Evolutionary conservation across 2,888 invertebrate species (phyloP), one percentile per base, ranked within the genome.

Genomic region (Sesamia inferens): DNA sequence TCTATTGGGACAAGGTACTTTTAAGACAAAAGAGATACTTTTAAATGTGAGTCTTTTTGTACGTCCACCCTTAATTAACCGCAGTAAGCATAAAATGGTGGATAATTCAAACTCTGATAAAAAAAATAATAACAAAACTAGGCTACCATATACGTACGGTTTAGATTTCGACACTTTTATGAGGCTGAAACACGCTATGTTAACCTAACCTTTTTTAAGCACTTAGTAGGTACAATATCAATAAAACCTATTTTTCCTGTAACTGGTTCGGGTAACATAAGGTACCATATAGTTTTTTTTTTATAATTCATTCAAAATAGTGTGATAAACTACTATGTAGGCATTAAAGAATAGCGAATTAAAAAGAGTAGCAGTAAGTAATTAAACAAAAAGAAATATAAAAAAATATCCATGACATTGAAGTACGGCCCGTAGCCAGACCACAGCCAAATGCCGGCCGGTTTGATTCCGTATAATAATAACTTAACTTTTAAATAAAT

Each of bases 1-100:
- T 74, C 78, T 79, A 78, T 78, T 65, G 8, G 64, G 62, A 72
- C 77, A 67, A 73, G 64, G 62, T n/a, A 24, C 76, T 74, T 67
- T 48, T 58, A 71, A 61, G 44, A 22, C 19, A n/a, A 71, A 71
- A 54, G 66, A 73, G 72, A 67, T 72, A 62, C 22, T 71, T 82
- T 71, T 73, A 61, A 48, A n/a, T 61, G 65, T 58, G n/a, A 51
- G 10, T 54, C 22, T 57, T 68, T 62, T n/a, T 63, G 13, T 13
- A 10, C 14, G 61, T 44, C 1, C 1, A 31, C 58, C 58, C 19
- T 68, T 65, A 5, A 54, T 59, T n/a, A n/a, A n/a, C n/a, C n/a
- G n/a, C n/a, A n/a, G n/a, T 31, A 31, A 1, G 19, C 4, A 22
- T n/a, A 22, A 5, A 24, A 22, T 24, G 31, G 10, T n/a, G 13